phyloP scores from a whole-genome alignment of 2,888 invertebrate species.

The Apotomis turbidana region DNA sequence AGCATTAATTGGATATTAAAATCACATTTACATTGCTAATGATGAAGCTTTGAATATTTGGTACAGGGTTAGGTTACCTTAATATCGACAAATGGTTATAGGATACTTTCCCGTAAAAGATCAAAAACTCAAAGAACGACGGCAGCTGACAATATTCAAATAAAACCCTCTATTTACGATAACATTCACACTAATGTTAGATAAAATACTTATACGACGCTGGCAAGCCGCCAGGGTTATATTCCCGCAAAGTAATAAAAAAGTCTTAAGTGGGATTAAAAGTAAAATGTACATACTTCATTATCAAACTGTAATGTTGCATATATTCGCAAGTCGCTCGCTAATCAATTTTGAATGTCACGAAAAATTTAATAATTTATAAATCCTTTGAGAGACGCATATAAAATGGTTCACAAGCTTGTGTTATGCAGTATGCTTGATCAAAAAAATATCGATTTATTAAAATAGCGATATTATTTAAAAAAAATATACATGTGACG shows the following conservation, averaged over 20 bases:
- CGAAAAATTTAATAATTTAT: slow-evolving; percentile 40
- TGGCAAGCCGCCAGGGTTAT: slow-evolving; percentile 49
- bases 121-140: slow-evolving; percentile 12
- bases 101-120: not conserved
- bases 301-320: slow-evolving; percentile 10
- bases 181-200: slow-evolving; percentile 19
- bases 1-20: too few species aligned
- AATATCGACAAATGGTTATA: not conserved
- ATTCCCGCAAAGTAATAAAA: slow-evolving; percentile 23
- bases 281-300: slow-evolving; percentile 1
- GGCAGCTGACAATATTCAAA: slow-evolving; percentile 26
- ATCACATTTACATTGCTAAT: too few species aligned
- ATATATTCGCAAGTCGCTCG: slow-evolving; percentile 40
- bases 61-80: too few species aligned
- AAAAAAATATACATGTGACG: too few species aligned
- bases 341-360: slow-evolving; percentile 48
- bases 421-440: not conserved
- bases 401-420: slow-evolving; percentile 13
- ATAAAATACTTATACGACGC: slow-evolving; percentile 1
- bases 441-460: too few species aligned
- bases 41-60: too few species aligned
- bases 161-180: slow-evolving; percentile 22
- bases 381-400: not conserved
- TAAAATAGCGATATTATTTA: too few species aligned
- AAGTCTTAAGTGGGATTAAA: not conserved